Evolutionary conservation across 2,113 vertebrate genomes (phyloP).

Genomic region (Saguinus midas): DNA sequence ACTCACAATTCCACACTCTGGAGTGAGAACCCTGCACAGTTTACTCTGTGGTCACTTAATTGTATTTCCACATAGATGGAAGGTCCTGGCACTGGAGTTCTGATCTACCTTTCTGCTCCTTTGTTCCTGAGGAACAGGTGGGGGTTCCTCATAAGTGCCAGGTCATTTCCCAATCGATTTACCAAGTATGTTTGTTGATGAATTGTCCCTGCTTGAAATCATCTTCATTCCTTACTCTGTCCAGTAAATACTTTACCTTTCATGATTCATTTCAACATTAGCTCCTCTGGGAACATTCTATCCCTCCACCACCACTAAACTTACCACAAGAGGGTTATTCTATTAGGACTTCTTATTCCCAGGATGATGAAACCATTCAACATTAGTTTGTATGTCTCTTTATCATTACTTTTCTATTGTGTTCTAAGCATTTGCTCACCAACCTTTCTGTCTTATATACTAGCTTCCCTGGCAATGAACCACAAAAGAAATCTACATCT

Average conservation of each 20-base stretch:
- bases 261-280: neutral
- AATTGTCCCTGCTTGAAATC: neutral
- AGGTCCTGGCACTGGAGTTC: neutral
- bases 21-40: accelerated
- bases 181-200: neutral
- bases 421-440: too few species aligned
- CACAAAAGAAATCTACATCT: neutral
- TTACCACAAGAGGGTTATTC: neutral
- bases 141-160: accelerated
- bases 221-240: neutral
- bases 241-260: neutral
- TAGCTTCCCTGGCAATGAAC: neutral
- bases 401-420: neutral
- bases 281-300: neutral
- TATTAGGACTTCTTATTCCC: too few species aligned
- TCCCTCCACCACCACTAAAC: neutral
- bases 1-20: neutral
- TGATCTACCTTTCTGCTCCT: neutral
- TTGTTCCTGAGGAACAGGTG: too few species aligned
- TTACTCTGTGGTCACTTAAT: accelerated
- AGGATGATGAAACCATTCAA: neutral
- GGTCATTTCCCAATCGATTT: accelerated
- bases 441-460: neutral
- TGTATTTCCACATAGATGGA: neutral
- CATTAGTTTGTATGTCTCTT: neutral